Conservation (phyloP, 2,797 vertebrate genomes). For the Sarcophilus harrisii region DNA sequence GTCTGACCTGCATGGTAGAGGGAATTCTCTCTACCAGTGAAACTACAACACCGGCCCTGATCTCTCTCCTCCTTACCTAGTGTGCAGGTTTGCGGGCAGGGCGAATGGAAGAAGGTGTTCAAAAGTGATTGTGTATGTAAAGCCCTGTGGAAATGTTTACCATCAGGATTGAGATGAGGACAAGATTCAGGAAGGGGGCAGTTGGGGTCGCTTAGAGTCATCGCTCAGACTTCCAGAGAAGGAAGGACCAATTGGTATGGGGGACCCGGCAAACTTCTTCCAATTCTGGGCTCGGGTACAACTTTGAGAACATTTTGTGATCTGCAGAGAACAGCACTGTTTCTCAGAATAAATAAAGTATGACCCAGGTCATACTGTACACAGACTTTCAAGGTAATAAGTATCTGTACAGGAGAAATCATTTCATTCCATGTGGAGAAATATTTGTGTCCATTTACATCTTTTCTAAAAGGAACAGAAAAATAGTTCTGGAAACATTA, state of each 20-base stretch:
- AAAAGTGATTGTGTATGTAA: neutral
- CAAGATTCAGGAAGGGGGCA: neutral
- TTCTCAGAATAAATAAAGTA: conserved; percentile 46
- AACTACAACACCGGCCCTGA: neutral
- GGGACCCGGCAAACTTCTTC: conserved; percentile 4
- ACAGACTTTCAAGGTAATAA: conserved; percentile 51
- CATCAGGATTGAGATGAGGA: neutral
- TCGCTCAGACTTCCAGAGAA: conserved; percentile 27
- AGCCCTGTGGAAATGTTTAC: neutral
- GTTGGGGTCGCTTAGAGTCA: neutral
- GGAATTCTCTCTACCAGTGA: neutral
- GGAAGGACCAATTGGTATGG: neutral
- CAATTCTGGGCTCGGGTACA: conserved; percentile 25
- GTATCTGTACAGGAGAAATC: conserved; percentile 28
- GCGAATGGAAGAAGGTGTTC: neutral
- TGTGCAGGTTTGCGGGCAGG: neutral
- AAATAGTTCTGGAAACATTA: conserved; percentile 22
- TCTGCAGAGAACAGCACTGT: conserved; percentile 38
- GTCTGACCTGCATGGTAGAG: neutral
- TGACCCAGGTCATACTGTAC: conserved; percentile 28
- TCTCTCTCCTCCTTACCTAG: neutral
- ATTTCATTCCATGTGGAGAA: conserved; percentile 28
- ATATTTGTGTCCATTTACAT: conserved; percentile 21
- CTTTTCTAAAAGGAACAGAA: conserved; percentile 24
- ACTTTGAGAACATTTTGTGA: conserved; percentile 32